Conservation (phyloP, 1,140 invertebrate genomes). For the Tyrophagus putrescentiae region DNA sequence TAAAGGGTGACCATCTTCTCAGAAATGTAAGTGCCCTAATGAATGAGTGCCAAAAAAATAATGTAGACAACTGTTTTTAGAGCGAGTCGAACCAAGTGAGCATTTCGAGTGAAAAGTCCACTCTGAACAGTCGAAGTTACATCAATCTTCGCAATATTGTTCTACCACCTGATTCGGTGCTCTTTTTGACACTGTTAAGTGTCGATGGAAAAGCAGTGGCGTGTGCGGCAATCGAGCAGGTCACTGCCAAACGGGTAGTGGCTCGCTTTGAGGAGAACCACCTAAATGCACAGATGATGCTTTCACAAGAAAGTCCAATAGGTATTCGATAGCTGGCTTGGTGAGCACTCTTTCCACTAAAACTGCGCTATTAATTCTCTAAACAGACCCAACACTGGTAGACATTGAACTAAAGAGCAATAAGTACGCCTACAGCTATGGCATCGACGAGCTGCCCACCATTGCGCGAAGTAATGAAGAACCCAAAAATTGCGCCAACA, state of each 20-base stretch:
- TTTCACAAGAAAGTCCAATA: constrained; percentile 65
- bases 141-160: background rate
- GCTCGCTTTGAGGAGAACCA: constrained; percentile 59
- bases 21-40: background rate
- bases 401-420: constrained; percentile 54
- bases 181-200: background rate
- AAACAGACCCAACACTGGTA: constrained; percentile 64
- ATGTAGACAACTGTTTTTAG: background rate
- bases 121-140: constrained; percentile 12
- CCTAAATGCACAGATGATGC: constrained; percentile 57
- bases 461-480: constrained; percentile 30
- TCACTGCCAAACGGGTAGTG: constrained; percentile 36
- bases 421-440: constrained; percentile 37
- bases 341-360: no score
- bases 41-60: background rate
- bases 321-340: no score
- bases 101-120: constrained; percentile 8
- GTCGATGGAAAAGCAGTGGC: constrained; percentile 52
- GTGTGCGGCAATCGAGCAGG: constrained; percentile 56
- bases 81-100: constrained; percentile 9
- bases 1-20: background rate
- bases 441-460: constrained; percentile 40
- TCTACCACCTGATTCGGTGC: background rate
- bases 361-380: no score
- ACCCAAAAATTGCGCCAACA: constrained; percentile 33